Percentiles rank a stretch among this genome's conserved stretches.
Evolutionary conservation across 2,113 vertebrate species (phyloP).

Genomic region (Bos indicus): DNA sequence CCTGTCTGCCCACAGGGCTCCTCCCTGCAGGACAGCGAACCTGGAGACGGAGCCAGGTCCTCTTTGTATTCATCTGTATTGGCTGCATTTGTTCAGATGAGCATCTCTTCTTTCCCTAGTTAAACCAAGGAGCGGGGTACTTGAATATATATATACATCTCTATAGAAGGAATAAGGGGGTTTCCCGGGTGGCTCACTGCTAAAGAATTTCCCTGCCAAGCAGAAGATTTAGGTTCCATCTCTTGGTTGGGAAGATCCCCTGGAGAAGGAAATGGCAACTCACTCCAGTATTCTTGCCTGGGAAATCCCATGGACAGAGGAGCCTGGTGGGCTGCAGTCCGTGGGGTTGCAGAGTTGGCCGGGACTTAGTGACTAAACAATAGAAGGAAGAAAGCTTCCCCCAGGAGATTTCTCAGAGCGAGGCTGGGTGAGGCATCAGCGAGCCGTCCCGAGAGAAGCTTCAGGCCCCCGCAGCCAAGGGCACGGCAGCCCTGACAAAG

Average conservation of each 20-base stretch:
- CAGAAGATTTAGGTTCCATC: background rate
- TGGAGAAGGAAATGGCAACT: background rate
- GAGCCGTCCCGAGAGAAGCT: fast-evolving
- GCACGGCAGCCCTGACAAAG: background rate
- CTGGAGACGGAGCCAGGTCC: background rate
- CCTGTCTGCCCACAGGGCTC: background rate
- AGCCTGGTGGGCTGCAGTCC: background rate
- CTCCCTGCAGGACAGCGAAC: too few species aligned
- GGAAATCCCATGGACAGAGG: background rate
- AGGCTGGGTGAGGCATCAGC: background rate
- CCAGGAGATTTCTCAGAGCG: background rate
- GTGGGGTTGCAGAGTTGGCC: background rate
- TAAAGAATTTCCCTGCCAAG: background rate
- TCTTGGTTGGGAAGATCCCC: background rate
- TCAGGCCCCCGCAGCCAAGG: fast-evolving
- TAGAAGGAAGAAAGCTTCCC: background rate
- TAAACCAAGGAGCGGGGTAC: background rate
- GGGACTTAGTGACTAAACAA: background rate
- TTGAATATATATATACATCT: background rate
- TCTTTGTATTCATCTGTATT: fast-evolving
- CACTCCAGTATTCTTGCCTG: background rate
- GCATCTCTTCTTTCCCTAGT: background rate
- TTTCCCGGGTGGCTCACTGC: background rate
- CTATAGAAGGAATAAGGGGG: background rate
- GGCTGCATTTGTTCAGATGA: background rate